phyloP scores from a whole-genome alignment of 1,140 invertebrate genomes.

The Agrypnia vestita region DNA sequence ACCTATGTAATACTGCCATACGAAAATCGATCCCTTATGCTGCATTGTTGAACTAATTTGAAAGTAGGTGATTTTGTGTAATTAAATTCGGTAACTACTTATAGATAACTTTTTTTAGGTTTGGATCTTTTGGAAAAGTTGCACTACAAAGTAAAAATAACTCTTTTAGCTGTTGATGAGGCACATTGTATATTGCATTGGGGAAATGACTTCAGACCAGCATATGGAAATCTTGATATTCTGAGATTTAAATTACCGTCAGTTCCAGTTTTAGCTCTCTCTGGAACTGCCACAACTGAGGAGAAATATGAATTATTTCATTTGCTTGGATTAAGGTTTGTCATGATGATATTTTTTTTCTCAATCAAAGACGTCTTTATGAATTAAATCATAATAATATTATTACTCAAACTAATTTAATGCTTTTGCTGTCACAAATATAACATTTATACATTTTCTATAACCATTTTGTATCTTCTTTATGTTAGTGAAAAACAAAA shows the following conservation, averaged over 20 bases:
- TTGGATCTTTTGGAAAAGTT: slow-evolving; percentile 65
- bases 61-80: too few species aligned
- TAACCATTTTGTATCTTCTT: too few species aligned
- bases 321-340: slow-evolving; percentile 53
- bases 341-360: neutral
- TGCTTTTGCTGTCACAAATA: too few species aligned
- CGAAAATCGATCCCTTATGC: too few species aligned
- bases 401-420: too few species aligned
- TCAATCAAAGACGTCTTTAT: too few species aligned
- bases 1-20: too few species aligned
- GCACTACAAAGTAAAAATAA: slow-evolving; percentile 68
- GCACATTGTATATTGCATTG: slow-evolving; percentile 86
- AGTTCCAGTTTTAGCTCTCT: slow-evolving; percentile 83
- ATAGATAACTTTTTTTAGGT: slow-evolving; percentile 24
- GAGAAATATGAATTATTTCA: slow-evolving; percentile 75
- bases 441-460: too few species aligned
- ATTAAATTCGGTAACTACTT: too few species aligned
- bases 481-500: too few species aligned
- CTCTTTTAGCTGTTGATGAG: slow-evolving; percentile 82
- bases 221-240: slow-evolving; percentile 75
- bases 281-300: slow-evolving; percentile 82
- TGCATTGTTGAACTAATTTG: too few species aligned
- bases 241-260: slow-evolving; percentile 74
- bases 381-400: too few species aligned
- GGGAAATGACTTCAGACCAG: slow-evolving; percentile 87